These are phyloP conservation scores for Contarinia nasturtii DNA, from an alignment of 1,140 invertebrate species.

Conservation along the genomic window DNA sequence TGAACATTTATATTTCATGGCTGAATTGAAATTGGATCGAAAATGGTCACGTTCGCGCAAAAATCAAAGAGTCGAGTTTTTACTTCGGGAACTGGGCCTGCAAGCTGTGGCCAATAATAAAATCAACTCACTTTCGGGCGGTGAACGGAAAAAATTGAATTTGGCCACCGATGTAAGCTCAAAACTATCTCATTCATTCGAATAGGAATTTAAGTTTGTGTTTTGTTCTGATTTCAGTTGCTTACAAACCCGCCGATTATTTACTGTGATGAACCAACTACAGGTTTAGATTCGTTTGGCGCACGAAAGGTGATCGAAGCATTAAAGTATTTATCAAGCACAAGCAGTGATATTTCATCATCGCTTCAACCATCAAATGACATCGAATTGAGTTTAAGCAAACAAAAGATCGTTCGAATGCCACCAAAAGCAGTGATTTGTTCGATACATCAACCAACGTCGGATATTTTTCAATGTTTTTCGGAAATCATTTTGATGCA, in stretches of 20 bases:
- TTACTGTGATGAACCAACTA: slow-evolving; percentile 69
- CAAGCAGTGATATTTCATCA: no score
- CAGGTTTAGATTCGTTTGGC: slow-evolving; percentile 63
- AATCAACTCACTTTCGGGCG: slow-evolving; percentile 55
- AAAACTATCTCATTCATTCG: neutral
- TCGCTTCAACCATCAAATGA: no score
- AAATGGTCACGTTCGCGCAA: slow-evolving; percentile 23
- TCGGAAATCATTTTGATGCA: slow-evolving; percentile 58
- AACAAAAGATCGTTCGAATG: neutral
- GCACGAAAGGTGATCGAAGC: slow-evolving; percentile 52
- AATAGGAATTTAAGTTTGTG: neutral
- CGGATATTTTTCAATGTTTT: slow-evolving; percentile 64
- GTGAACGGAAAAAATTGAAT: slow-evolving; percentile 69
- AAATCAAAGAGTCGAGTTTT: slow-evolving; percentile 25
- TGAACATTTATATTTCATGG: slow-evolving; percentile 61
- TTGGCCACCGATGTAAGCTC: slow-evolving; percentile 61
- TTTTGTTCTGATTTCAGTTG: slow-evolving; percentile 26
- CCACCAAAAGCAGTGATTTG: slow-evolving; percentile 57
- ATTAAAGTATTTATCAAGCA: slow-evolving; percentile 35
- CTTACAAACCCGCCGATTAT: slow-evolving; percentile 55
- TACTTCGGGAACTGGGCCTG: slow-evolving; percentile 41
- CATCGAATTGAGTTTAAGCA: no score
- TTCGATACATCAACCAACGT: slow-evolving; percentile 75
- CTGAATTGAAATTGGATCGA: slow-evolving; percentile 31
- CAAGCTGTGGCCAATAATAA: slow-evolving; percentile 41